Percentiles rank a stretch among this genome's conserved stretches.
Conservation (phyloP, 1,140 invertebrate species). For the Chlorops oryzae region DNA sequence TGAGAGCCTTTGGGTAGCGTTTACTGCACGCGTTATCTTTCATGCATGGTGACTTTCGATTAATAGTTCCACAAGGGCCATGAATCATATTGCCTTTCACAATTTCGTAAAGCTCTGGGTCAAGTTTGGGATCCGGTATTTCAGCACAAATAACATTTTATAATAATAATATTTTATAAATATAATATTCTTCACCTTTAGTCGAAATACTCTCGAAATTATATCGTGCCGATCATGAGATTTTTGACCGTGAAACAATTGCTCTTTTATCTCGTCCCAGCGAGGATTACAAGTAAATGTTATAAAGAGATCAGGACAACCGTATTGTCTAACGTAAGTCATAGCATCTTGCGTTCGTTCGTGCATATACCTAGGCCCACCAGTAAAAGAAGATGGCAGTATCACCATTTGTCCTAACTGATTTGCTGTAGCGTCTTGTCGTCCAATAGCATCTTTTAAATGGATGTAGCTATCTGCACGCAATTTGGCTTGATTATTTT, state of each 20-base stretch:
- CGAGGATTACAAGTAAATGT: background rate
- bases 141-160: too few species aligned
- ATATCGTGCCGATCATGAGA: too few species aligned
- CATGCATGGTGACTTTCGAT: background rate
- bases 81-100: background rate
- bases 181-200: too few species aligned
- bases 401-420: background rate
- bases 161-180: too few species aligned
- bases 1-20: background rate
- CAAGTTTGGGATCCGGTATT: too few species aligned
- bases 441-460: background rate
- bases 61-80: background rate
- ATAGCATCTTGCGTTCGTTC: background rate
- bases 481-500: background rate
- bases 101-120: too few species aligned
- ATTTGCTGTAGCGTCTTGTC: background rate
- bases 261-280: background rate
- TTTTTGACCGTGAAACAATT: too few species aligned
- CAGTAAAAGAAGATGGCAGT: background rate
- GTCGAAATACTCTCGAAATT: too few species aligned
- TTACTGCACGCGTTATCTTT: background rate
- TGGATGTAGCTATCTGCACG: background rate
- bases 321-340: too few species aligned
- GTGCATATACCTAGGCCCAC: background rate
- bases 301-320: background rate